These are phyloP conservation scores for Eupithecia abbreviata DNA, from an alignment of 2,888 invertebrate species.

Conservation along the genomic window DNA sequence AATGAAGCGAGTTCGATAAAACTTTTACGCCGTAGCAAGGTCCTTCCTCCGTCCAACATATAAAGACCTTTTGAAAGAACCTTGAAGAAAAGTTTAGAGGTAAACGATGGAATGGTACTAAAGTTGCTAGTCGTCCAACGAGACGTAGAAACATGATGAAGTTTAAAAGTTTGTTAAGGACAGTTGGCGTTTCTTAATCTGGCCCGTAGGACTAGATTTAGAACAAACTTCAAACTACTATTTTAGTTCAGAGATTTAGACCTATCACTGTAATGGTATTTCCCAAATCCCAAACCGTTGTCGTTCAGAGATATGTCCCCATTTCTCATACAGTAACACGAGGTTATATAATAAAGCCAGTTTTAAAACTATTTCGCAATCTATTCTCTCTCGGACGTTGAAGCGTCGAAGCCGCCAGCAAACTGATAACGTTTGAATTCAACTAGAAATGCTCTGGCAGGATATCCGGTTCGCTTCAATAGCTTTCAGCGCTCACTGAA, in stretches of 20 bases:
- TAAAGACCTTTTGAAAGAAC: conserved; percentile 29
- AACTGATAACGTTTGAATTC: conserved; percentile 56
- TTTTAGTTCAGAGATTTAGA: neutral
- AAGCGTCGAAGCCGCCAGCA: conserved; percentile 12
- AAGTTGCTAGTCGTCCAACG: conserved; percentile 1
- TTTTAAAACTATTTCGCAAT: conserved; percentile 9
- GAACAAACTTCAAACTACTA: neutral
- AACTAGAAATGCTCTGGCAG: conserved; percentile 54
- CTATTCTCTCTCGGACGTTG: conserved; percentile 15
- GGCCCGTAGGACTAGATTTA: neutral
- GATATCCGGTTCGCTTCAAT: conserved; percentile 57
- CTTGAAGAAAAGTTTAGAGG: conserved; percentile 30
- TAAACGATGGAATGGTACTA: conserved; percentile 16
- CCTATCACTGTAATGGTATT: neutral
- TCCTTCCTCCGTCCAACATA: conserved; percentile 5
- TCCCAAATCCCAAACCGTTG: neutral
- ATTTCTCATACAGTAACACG: neutral
- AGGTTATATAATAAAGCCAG: conserved; percentile 6
- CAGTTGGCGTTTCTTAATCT: neutral
- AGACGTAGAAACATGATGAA: neutral
- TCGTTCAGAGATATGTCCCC: neutral
- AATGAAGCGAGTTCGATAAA: conserved; percentile 50
- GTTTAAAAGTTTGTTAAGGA: neutral
- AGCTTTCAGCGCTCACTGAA: conserved; percentile 50
- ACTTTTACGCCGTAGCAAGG: conserved; percentile 28